phyloP scores from a whole-genome alignment of 2,888 invertebrate species.

The Spilarctia lutea region DNA sequence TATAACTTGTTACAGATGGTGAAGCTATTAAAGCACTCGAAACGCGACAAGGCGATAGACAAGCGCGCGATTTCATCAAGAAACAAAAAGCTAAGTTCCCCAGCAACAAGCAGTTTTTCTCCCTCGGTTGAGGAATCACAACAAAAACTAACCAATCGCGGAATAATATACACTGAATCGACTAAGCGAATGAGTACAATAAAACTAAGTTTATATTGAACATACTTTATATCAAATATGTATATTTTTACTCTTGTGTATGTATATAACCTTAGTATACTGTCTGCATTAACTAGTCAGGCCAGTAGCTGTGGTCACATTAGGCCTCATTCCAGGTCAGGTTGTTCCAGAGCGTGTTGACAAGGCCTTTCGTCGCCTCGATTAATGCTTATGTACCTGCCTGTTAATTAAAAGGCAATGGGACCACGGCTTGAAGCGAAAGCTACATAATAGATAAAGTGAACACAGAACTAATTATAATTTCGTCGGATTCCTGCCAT shows the following conservation, averaged over 20 bases:
- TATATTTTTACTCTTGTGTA: not conserved
- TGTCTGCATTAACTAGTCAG: not conserved
- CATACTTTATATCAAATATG: not conserved
- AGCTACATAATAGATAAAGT: not conserved
- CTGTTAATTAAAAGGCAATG: not conserved
- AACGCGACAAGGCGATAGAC: conserved; percentile 94
- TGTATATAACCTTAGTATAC: not conserved
- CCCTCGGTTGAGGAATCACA: conserved; percentile 67
- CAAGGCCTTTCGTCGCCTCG: not conserved
- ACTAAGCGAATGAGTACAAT: not conserved
- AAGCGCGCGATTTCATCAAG: conserved; percentile 95
- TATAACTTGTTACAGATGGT: conserved; percentile 81
- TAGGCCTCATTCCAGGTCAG: not conserved
- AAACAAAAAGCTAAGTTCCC: conserved; percentile 89
- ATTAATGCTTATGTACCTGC: not conserved
- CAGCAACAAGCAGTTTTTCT: conserved; percentile 76
- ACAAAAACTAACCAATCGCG: conserved; percentile 20
- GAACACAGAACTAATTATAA: not conserved
- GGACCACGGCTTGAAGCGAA: not conserved
- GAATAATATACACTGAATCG: too few species aligned
- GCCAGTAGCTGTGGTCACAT: not conserved
- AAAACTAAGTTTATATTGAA: not conserved
- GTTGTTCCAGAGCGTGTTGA: not conserved
- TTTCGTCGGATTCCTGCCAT: not conserved
- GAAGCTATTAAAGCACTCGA: conserved; percentile 93